These are phyloP conservation scores for Cerceris rybyensis DNA, from an alignment of 2,888 invertebrate genomes.

Conservation along the genomic window DNA sequence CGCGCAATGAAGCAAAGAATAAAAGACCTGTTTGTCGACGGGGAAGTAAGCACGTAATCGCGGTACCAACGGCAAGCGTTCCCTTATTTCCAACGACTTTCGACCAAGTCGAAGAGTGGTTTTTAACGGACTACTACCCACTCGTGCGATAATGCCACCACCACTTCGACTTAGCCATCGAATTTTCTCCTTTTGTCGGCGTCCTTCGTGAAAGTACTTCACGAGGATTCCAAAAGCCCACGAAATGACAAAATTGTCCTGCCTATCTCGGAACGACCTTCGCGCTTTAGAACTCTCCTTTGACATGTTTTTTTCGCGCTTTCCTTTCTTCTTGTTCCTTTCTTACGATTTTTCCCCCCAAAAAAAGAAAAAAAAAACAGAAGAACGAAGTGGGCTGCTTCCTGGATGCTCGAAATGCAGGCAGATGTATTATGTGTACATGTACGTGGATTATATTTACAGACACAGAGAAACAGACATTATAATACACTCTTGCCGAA, in stretches of 20 bases:
- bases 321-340: neutral
- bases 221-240: slow-evolving; percentile 15
- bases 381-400: no score
- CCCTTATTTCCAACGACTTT: slow-evolving; percentile 3
- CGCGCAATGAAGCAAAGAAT: neutral
- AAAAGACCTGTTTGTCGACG: slow-evolving; percentile 17
- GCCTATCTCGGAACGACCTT: slow-evolving; percentile 44
- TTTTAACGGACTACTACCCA: slow-evolving; percentile 9
- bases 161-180: slow-evolving; percentile 20
- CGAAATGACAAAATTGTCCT: slow-evolving; percentile 26
- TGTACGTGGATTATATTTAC: slow-evolving; percentile 54
- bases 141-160: slow-evolving; percentile 5
- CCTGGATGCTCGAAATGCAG: neutral
- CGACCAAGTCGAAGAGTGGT: slow-evolving; percentile 18
- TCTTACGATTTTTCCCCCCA: no score
- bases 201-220: slow-evolving; percentile 18
- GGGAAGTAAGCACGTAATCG: slow-evolving; percentile 42
- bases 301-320: slow-evolving; percentile 17
- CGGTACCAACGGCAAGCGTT: slow-evolving; percentile 1
- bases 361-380: no score
- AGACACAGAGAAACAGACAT: slow-evolving; percentile 49
- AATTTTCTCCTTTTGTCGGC: slow-evolving; percentile 15
- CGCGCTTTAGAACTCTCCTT: slow-evolving; percentile 25
- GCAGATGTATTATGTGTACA: slow-evolving; percentile 28
- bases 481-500: slow-evolving; percentile 58